phyloP scores from a whole-genome alignment of 2,888 invertebrate genomes.

The Tetheella fluctuosa region DNA sequence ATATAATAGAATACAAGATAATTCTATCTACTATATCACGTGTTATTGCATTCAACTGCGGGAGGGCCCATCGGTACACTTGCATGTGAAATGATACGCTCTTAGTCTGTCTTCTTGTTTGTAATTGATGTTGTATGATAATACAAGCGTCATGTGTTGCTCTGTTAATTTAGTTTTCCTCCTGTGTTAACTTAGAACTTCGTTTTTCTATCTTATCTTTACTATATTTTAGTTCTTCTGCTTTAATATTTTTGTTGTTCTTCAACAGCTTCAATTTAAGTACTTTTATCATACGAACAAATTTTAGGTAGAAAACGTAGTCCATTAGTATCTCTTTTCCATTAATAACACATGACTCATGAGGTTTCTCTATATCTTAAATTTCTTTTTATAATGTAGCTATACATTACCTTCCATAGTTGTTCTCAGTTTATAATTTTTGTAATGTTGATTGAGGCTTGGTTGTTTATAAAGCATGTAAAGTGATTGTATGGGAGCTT shows the following conservation, averaged over 20 bases:
- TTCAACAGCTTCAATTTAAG: too few species aligned
- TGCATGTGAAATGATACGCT: conserved; percentile 8
- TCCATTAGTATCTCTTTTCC: too few species aligned
- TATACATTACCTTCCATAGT: too few species aligned
- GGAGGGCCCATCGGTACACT: conserved; percentile 8
- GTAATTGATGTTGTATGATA: neutral
- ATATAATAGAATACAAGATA: neutral
- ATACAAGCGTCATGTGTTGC: neutral
- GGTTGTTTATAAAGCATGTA: too few species aligned
- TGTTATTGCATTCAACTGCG: conserved; percentile 10
- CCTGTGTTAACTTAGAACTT: neutral
- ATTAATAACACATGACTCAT: too few species aligned
- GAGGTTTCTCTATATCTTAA: too few species aligned
- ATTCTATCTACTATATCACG: neutral
- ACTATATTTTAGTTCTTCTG: neutral
- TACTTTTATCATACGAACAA: too few species aligned
- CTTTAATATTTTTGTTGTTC: neutral
- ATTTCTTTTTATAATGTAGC: too few species aligned
- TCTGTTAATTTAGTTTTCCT: conserved; percentile 15
- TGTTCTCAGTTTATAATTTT: too few species aligned
- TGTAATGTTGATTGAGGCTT: too few species aligned
- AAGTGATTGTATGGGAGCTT: too few species aligned
- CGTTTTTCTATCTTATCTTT: neutral
- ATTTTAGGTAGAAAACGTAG: too few species aligned
- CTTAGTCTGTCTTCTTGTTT: conserved; percentile 3